Evolutionary conservation across 2,888 invertebrate genomes (phyloP).

Genomic region (Spisula solida): DNA sequence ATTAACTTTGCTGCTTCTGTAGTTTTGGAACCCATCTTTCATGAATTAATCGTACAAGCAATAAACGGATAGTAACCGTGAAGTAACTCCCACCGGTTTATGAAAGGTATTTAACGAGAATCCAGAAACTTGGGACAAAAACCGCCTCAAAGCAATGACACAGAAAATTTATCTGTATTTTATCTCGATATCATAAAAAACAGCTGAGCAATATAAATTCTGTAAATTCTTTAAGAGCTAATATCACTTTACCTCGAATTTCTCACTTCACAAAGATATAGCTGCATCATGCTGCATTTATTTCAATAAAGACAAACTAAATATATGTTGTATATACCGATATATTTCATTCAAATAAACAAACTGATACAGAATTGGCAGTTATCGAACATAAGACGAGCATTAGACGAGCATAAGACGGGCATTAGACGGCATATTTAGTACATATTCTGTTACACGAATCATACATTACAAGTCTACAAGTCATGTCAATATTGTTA

Average conservation of each 20-base stretch:
- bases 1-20: background rate
- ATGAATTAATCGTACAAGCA: too few species aligned
- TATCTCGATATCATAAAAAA: background rate
- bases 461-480: background rate
- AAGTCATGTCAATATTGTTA: background rate
- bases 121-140: background rate
- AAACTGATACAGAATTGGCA: background rate
- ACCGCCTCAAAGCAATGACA: background rate
- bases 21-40: too few species aligned
- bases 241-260: too few species aligned
- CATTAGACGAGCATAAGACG: background rate
- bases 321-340: too few species aligned
- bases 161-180: background rate
- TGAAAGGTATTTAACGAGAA: background rate
- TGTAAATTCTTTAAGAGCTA: conserved; percentile 3
- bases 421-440: background rate
- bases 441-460: background rate
- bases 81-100: too few species aligned
- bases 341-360: too few species aligned
- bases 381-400: background rate
- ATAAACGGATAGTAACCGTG: too few species aligned
- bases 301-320: too few species aligned
- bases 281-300: too few species aligned
- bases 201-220: conserved; percentile 4
- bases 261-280: too few species aligned